Conservation (phyloP, 2,113 vertebrate species). For the Trematocara variabile region DNA sequence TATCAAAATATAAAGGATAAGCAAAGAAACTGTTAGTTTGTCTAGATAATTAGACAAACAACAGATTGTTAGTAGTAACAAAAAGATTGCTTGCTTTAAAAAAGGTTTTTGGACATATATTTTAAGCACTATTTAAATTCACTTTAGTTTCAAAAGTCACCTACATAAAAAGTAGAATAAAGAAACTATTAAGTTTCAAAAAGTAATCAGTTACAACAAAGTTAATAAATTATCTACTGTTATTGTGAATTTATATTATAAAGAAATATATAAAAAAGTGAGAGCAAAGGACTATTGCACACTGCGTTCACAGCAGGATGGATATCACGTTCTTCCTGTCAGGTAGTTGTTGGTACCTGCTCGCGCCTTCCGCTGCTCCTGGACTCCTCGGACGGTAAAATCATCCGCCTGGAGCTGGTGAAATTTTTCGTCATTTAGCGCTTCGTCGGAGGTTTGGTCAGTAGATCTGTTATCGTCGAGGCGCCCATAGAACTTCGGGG, state of each 20-base stretch:
- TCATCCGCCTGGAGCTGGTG: background rate
- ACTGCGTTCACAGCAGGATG: background rate
- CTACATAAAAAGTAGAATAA: background rate
- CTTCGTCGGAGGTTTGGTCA: background rate
- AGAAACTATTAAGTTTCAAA: background rate
- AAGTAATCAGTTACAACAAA: background rate
- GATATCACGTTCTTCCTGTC: background rate
- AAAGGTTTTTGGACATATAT: background rate
- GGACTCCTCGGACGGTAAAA: background rate
- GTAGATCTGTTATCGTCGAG: background rate
- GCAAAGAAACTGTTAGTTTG: background rate
- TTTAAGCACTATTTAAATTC: background rate
- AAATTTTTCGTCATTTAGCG: background rate
- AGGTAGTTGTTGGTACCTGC: background rate
- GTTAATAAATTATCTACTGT: background rate
- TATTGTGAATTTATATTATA: background rate
- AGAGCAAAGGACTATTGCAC: background rate
- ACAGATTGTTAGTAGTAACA: background rate
- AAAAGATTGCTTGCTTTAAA: background rate
- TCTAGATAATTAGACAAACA: background rate
- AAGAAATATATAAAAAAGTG: background rate
- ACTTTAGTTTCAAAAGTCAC: background rate
- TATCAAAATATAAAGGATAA: background rate
- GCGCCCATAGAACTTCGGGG: background rate
- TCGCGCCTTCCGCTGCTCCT: background rate